Evolutionary conservation across 2,797 vertebrate genomes (phyloP).

Genomic region (Leptatherina wallacei): DNA sequence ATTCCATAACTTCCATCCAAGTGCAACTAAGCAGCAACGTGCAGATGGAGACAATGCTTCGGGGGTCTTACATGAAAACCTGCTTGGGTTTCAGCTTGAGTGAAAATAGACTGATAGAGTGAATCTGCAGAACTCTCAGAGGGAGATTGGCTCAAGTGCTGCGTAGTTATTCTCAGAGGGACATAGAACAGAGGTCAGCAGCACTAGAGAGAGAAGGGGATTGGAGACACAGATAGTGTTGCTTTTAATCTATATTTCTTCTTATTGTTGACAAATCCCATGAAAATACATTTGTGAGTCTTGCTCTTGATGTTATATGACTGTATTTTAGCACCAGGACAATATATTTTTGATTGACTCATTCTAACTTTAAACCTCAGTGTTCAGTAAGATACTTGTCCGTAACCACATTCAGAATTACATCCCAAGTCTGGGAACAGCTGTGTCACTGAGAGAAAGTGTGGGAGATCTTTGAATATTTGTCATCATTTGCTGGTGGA

Average conservation of each 20-base stretch:
- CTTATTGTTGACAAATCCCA: neutral
- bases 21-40: constrained; percentile 21
- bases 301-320: neutral
- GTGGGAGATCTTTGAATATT: constrained; percentile 10
- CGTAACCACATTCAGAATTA: constrained; percentile 28
- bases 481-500: constrained; percentile 12
- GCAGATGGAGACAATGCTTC: constrained; percentile 25
- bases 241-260: neutral
- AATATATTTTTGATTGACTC: neutral
- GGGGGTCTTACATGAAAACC: constrained; percentile 18
- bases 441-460: constrained; percentile 36
- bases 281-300: neutral
- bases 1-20: constrained; percentile 18
- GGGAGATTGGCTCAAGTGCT: neutral
- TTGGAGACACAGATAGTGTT: neutral
- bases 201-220: neutral
- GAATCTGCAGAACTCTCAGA: constrained; percentile 29
- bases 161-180: constrained; percentile 6
- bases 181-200: neutral
- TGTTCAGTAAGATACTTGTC: constrained; percentile 6
- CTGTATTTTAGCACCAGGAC: neutral
- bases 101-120: constrained; percentile 61
- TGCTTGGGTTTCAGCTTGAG: constrained; percentile 18
- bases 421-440: constrained; percentile 7
- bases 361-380: neutral